Base-by-base conservation (phyloP, 2,113 vertebrate genomes). In the Sakesphorus luctuosus region DNA sequence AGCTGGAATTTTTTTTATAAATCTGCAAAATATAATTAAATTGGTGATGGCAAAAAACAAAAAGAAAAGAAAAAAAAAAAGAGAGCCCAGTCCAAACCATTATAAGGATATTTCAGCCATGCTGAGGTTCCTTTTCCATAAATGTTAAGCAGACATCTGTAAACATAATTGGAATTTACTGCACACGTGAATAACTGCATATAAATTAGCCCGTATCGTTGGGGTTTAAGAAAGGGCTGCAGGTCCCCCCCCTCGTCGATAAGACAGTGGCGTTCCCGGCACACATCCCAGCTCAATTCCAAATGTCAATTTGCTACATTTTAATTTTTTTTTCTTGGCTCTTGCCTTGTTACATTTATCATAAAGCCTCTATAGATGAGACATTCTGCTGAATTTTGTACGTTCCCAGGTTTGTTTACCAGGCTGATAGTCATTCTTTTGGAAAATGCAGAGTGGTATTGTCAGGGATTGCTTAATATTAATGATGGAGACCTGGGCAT, bases 131-230 rank as follows among this genome's bases (percentile, higher is more conserved):
- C 96, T 95, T 96, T 96, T 78, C 97, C 94, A 96, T 97, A 97
- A 97, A 97, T 98, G 98, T 98, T 98, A 98, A 98, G 98, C 98
- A 98, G 97, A 98, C 98, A 98, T 98, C 98, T 98, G 98, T 98
- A 98, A 97, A 98, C 97, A 98, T 98, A 98, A 99, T 99, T 98
- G 98, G 98, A 98, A 98, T 99, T 98, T 98, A 98, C 98, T 98
- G 98, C 98, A 98, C 98, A 98, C 98, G 98, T 98, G 98, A 98
- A 98, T 98, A 98, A 98, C 98, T 98, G 98, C 98, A 98, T 98
- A 98, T 98, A 97, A 98, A 98, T 98, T 97, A 98, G 97, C 83
- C 94, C 35, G 92, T 18, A 52, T 90, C 87, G 17, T 59, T 67
- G 78, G 92, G 96, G 77, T 93, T 95, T 90, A 47, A 61, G 92